phyloP scores from a whole-genome alignment of 2,888 invertebrate species.

The Tanypteryx hageni region DNA sequence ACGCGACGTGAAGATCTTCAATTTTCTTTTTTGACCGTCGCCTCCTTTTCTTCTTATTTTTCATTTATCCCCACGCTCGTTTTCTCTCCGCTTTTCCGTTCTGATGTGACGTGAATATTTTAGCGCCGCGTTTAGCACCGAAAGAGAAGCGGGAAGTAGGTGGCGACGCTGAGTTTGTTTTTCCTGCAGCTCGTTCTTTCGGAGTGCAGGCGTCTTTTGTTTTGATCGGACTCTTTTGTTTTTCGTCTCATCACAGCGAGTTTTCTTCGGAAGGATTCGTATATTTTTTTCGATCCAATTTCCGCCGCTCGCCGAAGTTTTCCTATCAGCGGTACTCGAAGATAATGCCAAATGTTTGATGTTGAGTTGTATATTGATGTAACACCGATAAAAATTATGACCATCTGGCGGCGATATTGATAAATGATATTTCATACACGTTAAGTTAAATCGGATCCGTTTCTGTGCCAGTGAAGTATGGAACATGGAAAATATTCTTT shows the following conservation, averaged over 20 bases:
- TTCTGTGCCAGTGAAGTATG: no score
- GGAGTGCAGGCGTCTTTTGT: background rate
- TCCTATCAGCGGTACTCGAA: no score
- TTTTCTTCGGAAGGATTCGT: background rate
- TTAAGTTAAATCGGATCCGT: no score
- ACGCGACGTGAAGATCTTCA: background rate
- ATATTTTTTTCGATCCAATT: no score
- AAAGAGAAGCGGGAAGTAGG: background rate
- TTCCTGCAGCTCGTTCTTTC: background rate
- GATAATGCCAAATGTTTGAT: no score
- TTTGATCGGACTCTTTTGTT: background rate
- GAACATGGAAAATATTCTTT: no score
- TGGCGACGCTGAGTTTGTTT: background rate
- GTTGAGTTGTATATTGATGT: no score
- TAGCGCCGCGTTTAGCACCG: background rate
- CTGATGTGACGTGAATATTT: background rate
- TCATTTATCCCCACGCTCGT: background rate
- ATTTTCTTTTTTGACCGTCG: background rate
- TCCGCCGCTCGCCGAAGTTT: no score
- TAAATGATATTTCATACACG: no score
- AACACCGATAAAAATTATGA: no score
- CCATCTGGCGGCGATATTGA: no score
- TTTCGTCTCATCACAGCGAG: background rate
- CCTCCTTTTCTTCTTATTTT: background rate
- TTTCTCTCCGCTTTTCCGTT: background rate